phyloP scores from a whole-genome alignment of 92 coral and sea anemone genomes.

The Nematostella vectensis region DNA sequence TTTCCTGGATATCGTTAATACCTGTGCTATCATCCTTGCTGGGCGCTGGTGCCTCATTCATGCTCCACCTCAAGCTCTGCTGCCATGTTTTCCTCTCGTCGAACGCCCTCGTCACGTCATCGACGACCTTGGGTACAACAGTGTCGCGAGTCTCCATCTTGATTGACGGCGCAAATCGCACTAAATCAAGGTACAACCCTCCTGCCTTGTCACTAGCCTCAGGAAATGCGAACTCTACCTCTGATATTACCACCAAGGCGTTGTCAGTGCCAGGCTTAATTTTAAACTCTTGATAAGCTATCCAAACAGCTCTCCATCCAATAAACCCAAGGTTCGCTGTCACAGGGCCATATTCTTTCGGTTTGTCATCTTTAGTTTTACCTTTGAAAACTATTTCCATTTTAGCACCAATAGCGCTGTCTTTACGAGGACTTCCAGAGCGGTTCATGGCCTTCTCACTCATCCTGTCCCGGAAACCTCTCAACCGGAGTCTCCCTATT shows the following conservation, averaged over 20 bases:
- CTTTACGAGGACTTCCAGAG: too few relatives aligned
- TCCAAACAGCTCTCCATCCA: conserved; percentile 20
- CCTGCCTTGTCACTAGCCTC: background rate
- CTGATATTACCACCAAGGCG: background rate
- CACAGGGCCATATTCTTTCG: background rate
- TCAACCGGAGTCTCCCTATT: too few relatives aligned
- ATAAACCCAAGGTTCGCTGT: conserved; percentile 4
- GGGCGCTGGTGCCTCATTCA: background rate
- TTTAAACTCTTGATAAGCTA: conserved; percentile 4
- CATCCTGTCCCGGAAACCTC: too few relatives aligned
- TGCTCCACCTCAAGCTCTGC: conserved; percentile 7
- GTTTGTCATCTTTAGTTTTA: conserved; percentile 2
- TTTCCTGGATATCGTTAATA: background rate
- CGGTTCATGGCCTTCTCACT: too few relatives aligned
- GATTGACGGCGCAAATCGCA: background rate
- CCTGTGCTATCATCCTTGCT: background rate
- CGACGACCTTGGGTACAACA: conserved; percentile 3
- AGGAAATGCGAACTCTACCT: background rate
- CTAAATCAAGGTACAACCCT: conserved; percentile 1
- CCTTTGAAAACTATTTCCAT: background rate
- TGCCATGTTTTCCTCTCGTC: conserved; percentile 13
- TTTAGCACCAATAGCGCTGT: background rate
- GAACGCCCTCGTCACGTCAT: background rate
- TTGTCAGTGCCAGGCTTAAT: background rate
- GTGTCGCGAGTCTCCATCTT: conserved; percentile 1